Evolutionary conservation across 2,113 vertebrate species (phyloP), one percentile per base, ranked within the genome.

Genomic region (Andinoacara biseriatus): DNA sequence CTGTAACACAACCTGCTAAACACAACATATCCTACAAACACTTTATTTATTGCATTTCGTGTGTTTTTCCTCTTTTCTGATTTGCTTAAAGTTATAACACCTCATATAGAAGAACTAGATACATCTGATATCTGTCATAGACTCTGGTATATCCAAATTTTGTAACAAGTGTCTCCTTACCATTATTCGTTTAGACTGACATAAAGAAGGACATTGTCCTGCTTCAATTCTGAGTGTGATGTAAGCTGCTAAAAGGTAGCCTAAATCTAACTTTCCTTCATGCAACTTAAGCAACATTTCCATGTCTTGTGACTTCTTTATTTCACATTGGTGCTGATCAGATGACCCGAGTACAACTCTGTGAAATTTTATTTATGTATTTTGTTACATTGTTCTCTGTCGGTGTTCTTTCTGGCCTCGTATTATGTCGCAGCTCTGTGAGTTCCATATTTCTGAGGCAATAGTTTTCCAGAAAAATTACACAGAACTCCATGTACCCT

Each of bases 321-420:
- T 65, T 49, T 77, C 33, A 46, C n/a, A 29, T 7, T 43, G 14
- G 40, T 54, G 17, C 43, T 26, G 26, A 62, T 15, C 20, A 65
- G 31, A 20, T 18, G 35, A 58, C 14, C 26, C 72, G 15, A 33
- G 31, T 46, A 31, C 26, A 1, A 2, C 72, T 58, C 46, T 24
- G 69, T 69, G 81, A 81, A 90, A 90, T 81, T 87, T 77, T 31
- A 26, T 49, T 10, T 80, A 80, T 77, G 29, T 57, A 63, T 89
- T 84, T 22, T 1, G 61, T 58, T 75, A 2, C 14, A n/a, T 52
- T 76, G 5, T 63, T 13, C 29, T 59, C 65, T 11, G 76, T n/a
- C 20, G 49, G 58, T 15, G 7, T 8, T 24, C 38, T 58, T 35
- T 61, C 38, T 49, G 29, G 63, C 58, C 56, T 69, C 10, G 6